Base-by-base conservation (phyloP, 2,113 vertebrate genomes). In the Anseranas semipalmata region DNA sequence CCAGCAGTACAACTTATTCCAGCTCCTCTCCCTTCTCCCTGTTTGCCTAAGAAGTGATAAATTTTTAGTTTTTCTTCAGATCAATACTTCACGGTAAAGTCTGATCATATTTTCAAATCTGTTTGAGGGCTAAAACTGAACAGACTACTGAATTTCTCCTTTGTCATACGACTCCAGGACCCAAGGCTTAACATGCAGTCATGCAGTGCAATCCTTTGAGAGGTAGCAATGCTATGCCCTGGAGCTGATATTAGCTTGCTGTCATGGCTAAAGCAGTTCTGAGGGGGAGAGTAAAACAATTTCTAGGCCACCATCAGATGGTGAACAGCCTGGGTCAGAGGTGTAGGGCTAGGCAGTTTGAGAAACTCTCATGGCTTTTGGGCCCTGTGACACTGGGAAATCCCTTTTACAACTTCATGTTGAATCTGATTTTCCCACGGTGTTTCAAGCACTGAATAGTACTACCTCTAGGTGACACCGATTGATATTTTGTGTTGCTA, bases 401-500 rank as follows among this genome's bases (percentile, higher is more conserved):
- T 71, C 84, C 74, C 70, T 86, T 88, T 32, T 46, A 16, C 53
- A 22, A 52, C 39, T 89, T 92, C 73, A 50, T 39, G 10, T 28
- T 33, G 18, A 33, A 56, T 87, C 85, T 48, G 68, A 75, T 65
- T 89, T 94, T 84, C 75, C 58, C 43, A 9, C 33, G 24, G 53
- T 46, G 58, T 59, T 96, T 84, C 59, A 62, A 72, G 68, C 79
- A 81, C 66, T 76, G 73, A 53, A 35, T 39, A 87, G 73, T 50
- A 87, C 63, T 50, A 75, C 72, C 92, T 85, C 70, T 78, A 37
- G 93, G 93, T 6, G 7, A 87, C 83, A 80, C 55, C 15, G 93
- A 95, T 89, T 92, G 96, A 95, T 95, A 87, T 89, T 95, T 93
- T 89, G 67, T 95, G 56, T 66, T 94, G 73, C 46, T 93, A 87